Conservation (phyloP, 2,888 invertebrate species). For the Fabriciana adippe region DNA sequence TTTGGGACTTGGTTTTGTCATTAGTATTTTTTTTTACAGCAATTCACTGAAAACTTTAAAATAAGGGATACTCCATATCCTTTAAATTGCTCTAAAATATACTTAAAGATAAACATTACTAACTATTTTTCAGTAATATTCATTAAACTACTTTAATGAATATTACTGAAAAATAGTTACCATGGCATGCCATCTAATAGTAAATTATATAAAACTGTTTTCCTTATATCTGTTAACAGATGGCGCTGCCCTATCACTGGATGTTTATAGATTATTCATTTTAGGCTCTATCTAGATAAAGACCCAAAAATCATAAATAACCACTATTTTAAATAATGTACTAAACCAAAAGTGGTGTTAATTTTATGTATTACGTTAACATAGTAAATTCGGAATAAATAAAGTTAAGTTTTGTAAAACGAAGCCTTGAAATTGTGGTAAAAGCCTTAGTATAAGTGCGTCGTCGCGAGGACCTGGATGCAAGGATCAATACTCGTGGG, state of each 20-base stretch:
- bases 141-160: not conserved
- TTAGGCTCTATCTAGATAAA: constrained; percentile 4
- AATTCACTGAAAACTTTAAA: too few relatives aligned
- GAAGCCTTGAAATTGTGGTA: not conserved
- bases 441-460: constrained; percentile 6
- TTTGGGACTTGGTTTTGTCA: too few relatives aligned
- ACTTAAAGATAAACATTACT: too few relatives aligned
- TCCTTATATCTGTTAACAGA: not conserved
- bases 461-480: constrained; percentile 6
- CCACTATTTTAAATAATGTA: not conserved
- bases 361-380: not conserved
- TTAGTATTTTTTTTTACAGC: too few relatives aligned
- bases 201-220: not conserved
- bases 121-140: too few relatives aligned
- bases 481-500: not conserved
- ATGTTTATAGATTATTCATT: not conserved
- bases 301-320: not conserved
- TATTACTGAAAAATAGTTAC: not conserved
- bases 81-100: too few relatives aligned
- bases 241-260: not conserved
- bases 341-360: not conserved
- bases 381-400: too few relatives aligned
- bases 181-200: not conserved
- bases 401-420: too few relatives aligned
- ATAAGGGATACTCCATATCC: too few relatives aligned